Conservation (phyloP, 2,888 invertebrate genomes). For the Pseudococcus longispinus region DNA sequence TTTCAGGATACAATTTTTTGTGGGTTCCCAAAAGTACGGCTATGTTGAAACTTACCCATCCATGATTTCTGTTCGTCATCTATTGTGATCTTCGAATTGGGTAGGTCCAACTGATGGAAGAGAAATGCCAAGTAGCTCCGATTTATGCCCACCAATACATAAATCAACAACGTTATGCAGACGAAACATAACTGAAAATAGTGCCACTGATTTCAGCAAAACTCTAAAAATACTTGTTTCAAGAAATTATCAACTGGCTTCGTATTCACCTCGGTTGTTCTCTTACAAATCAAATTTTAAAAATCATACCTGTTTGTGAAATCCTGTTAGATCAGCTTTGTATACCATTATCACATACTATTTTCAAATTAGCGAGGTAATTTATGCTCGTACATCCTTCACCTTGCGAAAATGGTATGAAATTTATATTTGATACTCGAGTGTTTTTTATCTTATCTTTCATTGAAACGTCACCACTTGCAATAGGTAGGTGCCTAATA, state of each 20-base stretch:
- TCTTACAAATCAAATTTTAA: neutral
- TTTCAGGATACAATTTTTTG: neutral
- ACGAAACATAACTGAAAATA: constrained; percentile 8
- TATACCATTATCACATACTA: constrained; percentile 2
- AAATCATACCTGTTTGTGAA: neutral
- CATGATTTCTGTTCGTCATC: constrained; percentile 36
- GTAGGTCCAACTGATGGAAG: neutral
- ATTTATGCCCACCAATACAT: constrained; percentile 39
- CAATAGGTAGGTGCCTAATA: no score
- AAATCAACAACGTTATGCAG: constrained; percentile 1
- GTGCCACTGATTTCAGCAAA: neutral
- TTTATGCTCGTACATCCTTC: neutral
- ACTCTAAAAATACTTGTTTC: no score
- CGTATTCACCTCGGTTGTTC: no score
- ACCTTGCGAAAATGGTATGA: neutral
- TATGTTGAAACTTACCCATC: constrained; percentile 24
- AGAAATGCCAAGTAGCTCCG: constrained; percentile 25
- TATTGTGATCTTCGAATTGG: neutral
- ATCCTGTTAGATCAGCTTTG: neutral
- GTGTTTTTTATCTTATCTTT: neutral
- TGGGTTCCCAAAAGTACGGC: neutral
- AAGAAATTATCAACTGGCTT: no score
- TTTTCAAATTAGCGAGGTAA: neutral
- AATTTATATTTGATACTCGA: neutral
- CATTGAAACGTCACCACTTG: no score